Evolutionary conservation across 2,888 invertebrate species (phyloP), one percentile per base, ranked within the genome.

Genomic region (Agriotes lineatus): DNA sequence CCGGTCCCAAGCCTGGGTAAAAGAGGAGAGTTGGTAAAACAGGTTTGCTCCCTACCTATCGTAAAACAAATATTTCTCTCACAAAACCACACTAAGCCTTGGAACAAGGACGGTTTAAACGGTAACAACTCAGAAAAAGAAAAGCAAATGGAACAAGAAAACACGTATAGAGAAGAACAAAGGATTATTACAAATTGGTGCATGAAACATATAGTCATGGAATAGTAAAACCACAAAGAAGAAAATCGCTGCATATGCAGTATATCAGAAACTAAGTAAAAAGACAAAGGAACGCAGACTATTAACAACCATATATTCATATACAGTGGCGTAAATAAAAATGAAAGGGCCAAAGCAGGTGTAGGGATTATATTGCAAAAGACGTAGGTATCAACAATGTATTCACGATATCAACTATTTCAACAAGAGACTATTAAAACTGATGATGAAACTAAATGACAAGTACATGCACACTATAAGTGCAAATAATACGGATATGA

Each of bases 271-370:
- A n/a, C n/a, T n/a, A n/a, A n/a, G 3, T 5, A 37, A 37, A 37
- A 37, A 37, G 37, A 12, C n/a, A 37, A 37, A 37, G 37, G 37
- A 37, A 37, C n/a, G n/a, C 37, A 37, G 37, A 37, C 37, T 7
- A n/a, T 37, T 7, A 12, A 37, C n/a, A n/a, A 37, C n/a, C n/a
- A 37, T n/a, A 4, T 37, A n/a, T 5, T 37, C 5, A n/a, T 37
- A 37, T n/a, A 37, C n/a, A 37, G 37, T n/a, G 37, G 37, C 37
- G n/a, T 37, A 37, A n/a, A 37, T 37, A 37, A 37, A 37, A n/a
- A 37, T n/a, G n/a, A 37, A 37, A 5, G 37, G n/a, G 37, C 37
- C 3, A n/a, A 37, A 37, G n/a, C 37, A 7, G 37, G 37, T 37
- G 37, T 37, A 4, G n/a, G 37, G n/a, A 37, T 37, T 5, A 3